Percentiles rank a stretch among this genome's conserved stretches.
These are phyloP conservation scores for Megalops atlanticus DNA, from an alignment of 2,113 vertebrate species.

Conservation along the genomic window DNA sequence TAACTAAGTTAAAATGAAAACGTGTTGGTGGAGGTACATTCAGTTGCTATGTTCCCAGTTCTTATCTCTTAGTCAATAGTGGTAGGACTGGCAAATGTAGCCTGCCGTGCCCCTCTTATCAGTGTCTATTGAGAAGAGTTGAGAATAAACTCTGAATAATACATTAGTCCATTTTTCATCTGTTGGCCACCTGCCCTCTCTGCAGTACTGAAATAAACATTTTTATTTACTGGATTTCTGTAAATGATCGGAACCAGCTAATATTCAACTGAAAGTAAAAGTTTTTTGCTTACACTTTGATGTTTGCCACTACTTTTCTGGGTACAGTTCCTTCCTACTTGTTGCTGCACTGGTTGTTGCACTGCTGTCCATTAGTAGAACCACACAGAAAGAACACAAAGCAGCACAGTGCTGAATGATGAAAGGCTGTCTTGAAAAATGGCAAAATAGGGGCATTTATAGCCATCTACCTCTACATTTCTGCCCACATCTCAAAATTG, in stretches of 20 bases:
- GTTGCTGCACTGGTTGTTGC: constrained; percentile 51
- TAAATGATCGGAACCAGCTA: constrained; percentile 27
- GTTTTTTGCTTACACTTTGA: constrained; percentile 36
- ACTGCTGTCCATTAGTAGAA: constrained; percentile 61
- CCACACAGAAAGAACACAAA: constrained; percentile 60
- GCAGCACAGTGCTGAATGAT: constrained; percentile 65
- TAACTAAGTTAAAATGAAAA: too few species aligned
- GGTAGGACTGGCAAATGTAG: constrained; percentile 6
- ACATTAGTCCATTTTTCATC: constrained; percentile 32
- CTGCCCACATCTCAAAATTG: constrained; percentile 45
- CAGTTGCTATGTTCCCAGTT: constrained; percentile 26
- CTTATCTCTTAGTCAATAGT: constrained; percentile 52
- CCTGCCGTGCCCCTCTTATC: constrained; percentile 49
- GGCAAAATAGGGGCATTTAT: constrained; percentile 73
- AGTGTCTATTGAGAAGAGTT: constrained; percentile 38
- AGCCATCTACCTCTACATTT: constrained; percentile 57
- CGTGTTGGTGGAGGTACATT: background rate
- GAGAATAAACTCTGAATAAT: constrained; percentile 44
- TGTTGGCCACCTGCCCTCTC: constrained; percentile 31
- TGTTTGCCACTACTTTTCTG: constrained; percentile 1
- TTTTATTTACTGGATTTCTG: constrained; percentile 2
- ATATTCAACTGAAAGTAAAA: constrained; percentile 35
- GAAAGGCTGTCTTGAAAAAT: constrained; percentile 70
- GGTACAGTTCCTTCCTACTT: constrained; percentile 44
- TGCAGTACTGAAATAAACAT: background rate